These are phyloP conservation scores for Cataglyphis altisquamis DNA, from an alignment of 2,888 invertebrate species.

Conservation along the genomic window DNA sequence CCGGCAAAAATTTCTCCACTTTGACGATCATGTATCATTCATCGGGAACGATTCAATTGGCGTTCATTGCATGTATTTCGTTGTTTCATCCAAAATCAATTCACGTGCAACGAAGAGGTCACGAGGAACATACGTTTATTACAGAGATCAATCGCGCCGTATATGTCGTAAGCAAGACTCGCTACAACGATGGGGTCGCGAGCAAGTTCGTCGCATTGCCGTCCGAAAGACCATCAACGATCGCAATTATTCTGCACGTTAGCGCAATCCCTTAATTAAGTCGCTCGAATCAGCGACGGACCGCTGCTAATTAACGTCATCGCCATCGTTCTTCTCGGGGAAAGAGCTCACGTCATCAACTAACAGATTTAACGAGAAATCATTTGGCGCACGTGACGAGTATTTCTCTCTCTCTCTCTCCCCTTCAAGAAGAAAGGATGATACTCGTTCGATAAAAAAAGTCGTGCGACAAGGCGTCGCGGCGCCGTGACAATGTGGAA, in stretches of 20 bases:
- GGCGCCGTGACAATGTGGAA: slow-evolving; percentile 62
- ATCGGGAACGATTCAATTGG: neutral
- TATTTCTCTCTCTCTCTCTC: no score
- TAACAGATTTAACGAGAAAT: slow-evolving; percentile 12
- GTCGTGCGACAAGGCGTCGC: slow-evolving; percentile 53
- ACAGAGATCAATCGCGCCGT: neutral
- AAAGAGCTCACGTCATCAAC: neutral
- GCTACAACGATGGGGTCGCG: neutral
- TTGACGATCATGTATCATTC: neutral
- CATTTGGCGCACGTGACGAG: slow-evolving; percentile 8
- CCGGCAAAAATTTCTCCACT: neutral
- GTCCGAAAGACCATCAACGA: neutral
- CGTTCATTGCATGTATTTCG: neutral
- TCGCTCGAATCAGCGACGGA: slow-evolving; percentile 27
- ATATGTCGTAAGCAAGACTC: slow-evolving; percentile 5
- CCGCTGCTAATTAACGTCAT: slow-evolving; percentile 59
- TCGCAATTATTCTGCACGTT: slow-evolving; percentile 55
- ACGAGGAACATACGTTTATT: slow-evolving; percentile 14
- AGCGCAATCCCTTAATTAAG: slow-evolving; percentile 47
- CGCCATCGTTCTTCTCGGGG: neutral
- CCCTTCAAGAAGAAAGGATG: neutral
- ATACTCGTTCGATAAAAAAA: slow-evolving; percentile 17
- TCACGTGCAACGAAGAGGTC: slow-evolving; percentile 17
- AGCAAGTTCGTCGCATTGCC: slow-evolving; percentile 17
- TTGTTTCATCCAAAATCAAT: slow-evolving; percentile 6